These are phyloP conservation scores for Orchesellides sinensis DNA, from an alignment of 2,888 invertebrate genomes.

Conservation along the genomic window DNA sequence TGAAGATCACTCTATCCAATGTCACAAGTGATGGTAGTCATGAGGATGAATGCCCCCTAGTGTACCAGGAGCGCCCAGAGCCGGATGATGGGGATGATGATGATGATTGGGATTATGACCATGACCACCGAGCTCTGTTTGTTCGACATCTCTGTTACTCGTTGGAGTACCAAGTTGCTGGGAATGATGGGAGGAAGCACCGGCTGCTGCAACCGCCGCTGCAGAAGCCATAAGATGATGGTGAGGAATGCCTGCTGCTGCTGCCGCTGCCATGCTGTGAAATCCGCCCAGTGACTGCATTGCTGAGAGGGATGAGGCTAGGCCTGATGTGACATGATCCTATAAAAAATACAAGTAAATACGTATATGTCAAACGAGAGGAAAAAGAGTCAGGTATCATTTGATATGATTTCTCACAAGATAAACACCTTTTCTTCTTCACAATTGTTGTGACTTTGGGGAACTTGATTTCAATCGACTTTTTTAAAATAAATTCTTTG, in stretches of 20 bases:
- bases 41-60: conserved; percentile 74
- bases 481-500: conserved; percentile 11
- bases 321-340: conserved; percentile 74
- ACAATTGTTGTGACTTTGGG: conserved; percentile 51
- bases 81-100: conserved; percentile 56
- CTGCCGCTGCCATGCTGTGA: conserved; percentile 73
- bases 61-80: conserved; percentile 70
- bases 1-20: conserved; percentile 70
- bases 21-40: conserved; percentile 75
- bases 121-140: conserved; percentile 73
- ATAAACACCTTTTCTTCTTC: conserved; percentile 63
- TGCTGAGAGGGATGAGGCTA: conserved; percentile 73
- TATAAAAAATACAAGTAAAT: conserved; percentile 49
- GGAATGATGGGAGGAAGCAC: conserved; percentile 64
- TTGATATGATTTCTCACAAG: conserved; percentile 67
- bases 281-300: conserved; percentile 75
- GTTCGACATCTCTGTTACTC: conserved; percentile 69
- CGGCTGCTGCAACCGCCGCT: conserved; percentile 71
- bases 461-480: conserved; percentile 59
- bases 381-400: conserved; percentile 42
- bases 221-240: conserved; percentile 74
- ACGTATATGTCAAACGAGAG: conserved; percentile 12
- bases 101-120: conserved; percentile 64
- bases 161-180: conserved; percentile 35
- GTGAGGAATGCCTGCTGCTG: conserved; percentile 74